Evolutionary conservation across 1,140 invertebrate genomes (phyloP).

Genomic region (Trichonephila clavipes): DNA sequence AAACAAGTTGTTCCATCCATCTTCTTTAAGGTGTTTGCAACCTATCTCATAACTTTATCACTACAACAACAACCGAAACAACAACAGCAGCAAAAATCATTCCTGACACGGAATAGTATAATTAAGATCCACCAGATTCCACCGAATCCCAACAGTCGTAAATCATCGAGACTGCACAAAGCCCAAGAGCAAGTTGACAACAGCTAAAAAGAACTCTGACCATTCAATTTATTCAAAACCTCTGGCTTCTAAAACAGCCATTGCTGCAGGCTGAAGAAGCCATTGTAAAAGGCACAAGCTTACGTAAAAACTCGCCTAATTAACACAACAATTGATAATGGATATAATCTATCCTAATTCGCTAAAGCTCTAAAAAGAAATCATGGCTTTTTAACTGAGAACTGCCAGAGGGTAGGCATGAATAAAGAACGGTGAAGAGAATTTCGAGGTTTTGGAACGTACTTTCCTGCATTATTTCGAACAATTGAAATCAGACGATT

Average conservation of each 20-base stretch:
- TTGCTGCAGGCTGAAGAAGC: neutral
- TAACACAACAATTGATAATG: slow-evolving; percentile 58
- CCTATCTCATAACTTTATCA: too few species aligned
- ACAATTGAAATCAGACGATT: slow-evolving; percentile 11
- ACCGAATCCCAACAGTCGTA: neutral
- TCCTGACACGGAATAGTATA: neutral
- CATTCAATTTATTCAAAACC: neutral
- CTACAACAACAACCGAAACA: too few species aligned
- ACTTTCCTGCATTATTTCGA: neutral
- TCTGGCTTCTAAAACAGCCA: neutral
- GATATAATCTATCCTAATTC: neutral
- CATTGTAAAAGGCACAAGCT: neutral
- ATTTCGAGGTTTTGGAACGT: neutral
- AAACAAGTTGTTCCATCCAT: too few species aligned
- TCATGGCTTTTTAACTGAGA: neutral
- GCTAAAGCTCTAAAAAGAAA: neutral
- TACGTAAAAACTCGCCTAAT: slow-evolving; percentile 5
- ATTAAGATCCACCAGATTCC: neutral
- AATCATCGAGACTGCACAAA: neutral
- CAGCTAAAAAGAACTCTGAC: neutral
- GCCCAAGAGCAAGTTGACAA: neutral
- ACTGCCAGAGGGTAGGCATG: neutral
- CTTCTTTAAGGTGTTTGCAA: too few species aligned
- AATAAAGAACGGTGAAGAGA: neutral
- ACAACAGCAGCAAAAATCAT: too few species aligned